Evolutionary conservation across 2,888 invertebrate species (phyloP), one percentile per base, ranked within the genome.

Genomic region (Carcina quercana): DNA sequence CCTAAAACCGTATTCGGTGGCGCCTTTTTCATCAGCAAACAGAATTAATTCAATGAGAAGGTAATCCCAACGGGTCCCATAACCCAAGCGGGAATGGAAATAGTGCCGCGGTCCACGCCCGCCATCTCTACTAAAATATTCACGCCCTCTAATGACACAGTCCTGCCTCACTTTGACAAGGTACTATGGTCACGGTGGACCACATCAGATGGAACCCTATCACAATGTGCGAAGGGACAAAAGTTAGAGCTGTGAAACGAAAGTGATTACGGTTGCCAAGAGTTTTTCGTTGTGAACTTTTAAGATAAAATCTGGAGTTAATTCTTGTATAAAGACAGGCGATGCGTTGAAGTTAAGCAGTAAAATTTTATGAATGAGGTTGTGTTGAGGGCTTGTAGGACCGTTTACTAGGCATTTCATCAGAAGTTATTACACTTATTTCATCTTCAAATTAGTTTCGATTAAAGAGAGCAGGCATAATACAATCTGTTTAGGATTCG

Each of bases 91-190:
- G 63, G 61, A 59, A 55, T 49, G 59, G 52, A 60, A 62, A 59
- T 48, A 40, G 43, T 41, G 46, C 45, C 42, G 63, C 61, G 65
- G 59, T 50, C 55, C 59, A 63, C 57, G 59, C 64, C 63, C 67
- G 66, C 65, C 70, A 55, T 60, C 58, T 67, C 66, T 60, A 60
- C 64, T 79, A 69, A 78, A 78, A 76, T 76, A 79, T 79, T 79
- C 73, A 78, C 66, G 66, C 69, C 72, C 71, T 68, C 70, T 78
- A 78, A 78, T 78, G 76, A 76, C 74, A 72, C 69, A 67, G 58
- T 58, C 63, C 55, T 57, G 64, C 59, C 52, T 61, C 59, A 57
- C 60, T 67, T 53, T 58, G 61, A 71, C 68, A 68, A 59, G 57
- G 64, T 63, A 59, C 64, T 59, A 65, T 59, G 51, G 50, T 44